phyloP scores from a whole-genome alignment of 1,140 invertebrate genomes.

The Danaus plexippus region DNA sequence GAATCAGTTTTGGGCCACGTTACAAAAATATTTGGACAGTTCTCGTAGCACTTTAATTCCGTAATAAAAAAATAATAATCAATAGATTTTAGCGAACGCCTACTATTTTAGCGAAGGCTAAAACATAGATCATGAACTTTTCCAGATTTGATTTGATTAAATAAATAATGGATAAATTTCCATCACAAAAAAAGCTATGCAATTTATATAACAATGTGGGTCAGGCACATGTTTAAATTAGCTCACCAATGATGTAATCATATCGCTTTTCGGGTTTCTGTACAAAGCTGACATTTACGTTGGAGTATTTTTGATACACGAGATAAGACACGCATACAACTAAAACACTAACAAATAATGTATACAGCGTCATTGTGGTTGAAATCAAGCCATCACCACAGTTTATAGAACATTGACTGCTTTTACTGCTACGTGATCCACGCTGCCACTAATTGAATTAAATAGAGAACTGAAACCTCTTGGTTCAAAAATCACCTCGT shows the following conservation, averaged over 20 bases:
- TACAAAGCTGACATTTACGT: constrained; percentile 46
- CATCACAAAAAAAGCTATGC: too few relatives aligned
- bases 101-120: too few relatives aligned
- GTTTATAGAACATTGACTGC: constrained; percentile 10
- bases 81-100: too few relatives aligned
- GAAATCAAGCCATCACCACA: background rate
- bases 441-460: constrained; percentile 56
- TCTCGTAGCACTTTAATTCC: too few relatives aligned
- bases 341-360: constrained; percentile 40
- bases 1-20: too few relatives aligned
- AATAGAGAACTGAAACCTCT: constrained; percentile 37
- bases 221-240: background rate
- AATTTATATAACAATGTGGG: too few relatives aligned
- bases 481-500: background rate
- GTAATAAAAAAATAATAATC: too few relatives aligned
- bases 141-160: too few relatives aligned
- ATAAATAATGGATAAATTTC: too few relatives aligned
- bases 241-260: constrained; percentile 67
- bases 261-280: constrained; percentile 49
- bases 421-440: constrained; percentile 27
- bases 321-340: constrained; percentile 43
- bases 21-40: too few relatives aligned
- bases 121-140: too few relatives aligned
- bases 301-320: constrained; percentile 48
- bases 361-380: constrained; percentile 35